Base-by-base conservation (phyloP, 2,888 invertebrate species). In the Hirtodrosophila confusa region DNA sequence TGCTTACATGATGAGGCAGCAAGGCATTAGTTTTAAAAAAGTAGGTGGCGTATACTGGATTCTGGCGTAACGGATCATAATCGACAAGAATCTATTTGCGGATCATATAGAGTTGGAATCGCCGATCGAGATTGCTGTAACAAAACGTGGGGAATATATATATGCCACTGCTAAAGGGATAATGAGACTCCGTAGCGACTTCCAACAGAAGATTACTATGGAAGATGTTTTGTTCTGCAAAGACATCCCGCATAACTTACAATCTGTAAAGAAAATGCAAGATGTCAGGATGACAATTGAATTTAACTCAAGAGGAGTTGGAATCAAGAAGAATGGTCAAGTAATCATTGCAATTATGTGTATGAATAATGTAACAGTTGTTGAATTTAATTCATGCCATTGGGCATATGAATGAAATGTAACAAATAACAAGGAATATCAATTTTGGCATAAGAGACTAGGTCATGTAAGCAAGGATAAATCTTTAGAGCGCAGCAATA, bases 361-460 rank as follows among this genome's bases (percentile, higher is more conserved):
- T 51, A 45, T 57, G 49, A 44, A 45, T 35, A 55, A 63, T 50
- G 37, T 64, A 37, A 57, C 29, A 31, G 31, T 58, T 43, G 31
- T 53, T 27, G 39, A 49, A 49, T 39, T 49, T 39, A 10, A 39
- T 17, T 27, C 5, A 27, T 27, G 27, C 27, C 27, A 4, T 27
- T 3, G 27, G 27, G 27, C 27, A 27, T 27, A 27, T 27, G 27
- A 3, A 27, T 4, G 3, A 27, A 27, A 27, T 27, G 5, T 27
- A 27, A 27, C 5, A 27, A 27, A 27, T 27, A 27, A 27, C 27
- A 27, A 27, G 5, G 3, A 27, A 27, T 45, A 33, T 45, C 36
- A n/a, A 9, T 37, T 48, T 24, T 48, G 40, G 50, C 40, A 50
- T 50, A 40, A 50, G 12, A 40, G 50, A n/a, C 23, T 50, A 6